Percentiles rank a stretch among this genome's conserved stretches.
Conservation (phyloP, 2,888 invertebrate genomes). For the Eilema caniola region DNA sequence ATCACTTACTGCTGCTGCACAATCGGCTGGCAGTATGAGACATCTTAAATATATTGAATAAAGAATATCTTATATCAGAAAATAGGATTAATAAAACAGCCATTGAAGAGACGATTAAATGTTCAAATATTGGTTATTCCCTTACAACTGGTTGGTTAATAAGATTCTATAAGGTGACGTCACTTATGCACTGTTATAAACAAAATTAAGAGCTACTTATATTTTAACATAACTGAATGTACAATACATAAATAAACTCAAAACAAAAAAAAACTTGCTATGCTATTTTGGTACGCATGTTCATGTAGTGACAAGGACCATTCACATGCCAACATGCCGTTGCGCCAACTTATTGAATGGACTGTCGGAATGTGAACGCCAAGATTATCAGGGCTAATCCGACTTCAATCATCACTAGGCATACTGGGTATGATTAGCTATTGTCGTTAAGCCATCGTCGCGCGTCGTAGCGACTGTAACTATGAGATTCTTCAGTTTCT, state of each 20-base stretch:
- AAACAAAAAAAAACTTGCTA: conserved; percentile 31
- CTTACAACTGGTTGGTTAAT: conserved; percentile 5
- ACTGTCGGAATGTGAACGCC: conserved; percentile 29
- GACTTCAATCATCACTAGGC: conserved; percentile 26
- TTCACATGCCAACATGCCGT: conserved; percentile 39
- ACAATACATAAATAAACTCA: conserved; percentile 29
- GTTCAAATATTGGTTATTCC: not conserved
- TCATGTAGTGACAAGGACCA: conserved; percentile 44
- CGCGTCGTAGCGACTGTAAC: not conserved
- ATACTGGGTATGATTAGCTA: not conserved
- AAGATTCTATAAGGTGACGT: conserved; percentile 5
- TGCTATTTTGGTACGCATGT: conserved; percentile 42
- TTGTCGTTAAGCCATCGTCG: not conserved
- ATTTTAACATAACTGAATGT: conserved; percentile 33
- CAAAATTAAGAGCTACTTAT: conserved; percentile 42
- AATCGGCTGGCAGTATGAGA: not conserved
- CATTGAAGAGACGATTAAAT: not conserved
- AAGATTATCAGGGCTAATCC: conserved; percentile 29
- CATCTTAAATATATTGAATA: too few species aligned
- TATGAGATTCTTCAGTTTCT: not conserved
- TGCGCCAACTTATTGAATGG: conserved; percentile 35
- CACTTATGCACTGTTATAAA: conserved; percentile 33
- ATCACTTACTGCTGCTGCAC: not conserved
- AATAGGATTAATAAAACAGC: not conserved
- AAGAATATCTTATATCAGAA: too few species aligned